Evolutionary conservation across 2,797 vertebrate genomes (phyloP), one percentile per base, ranked within the genome.

Genomic region (Limosa lapponica): DNA sequence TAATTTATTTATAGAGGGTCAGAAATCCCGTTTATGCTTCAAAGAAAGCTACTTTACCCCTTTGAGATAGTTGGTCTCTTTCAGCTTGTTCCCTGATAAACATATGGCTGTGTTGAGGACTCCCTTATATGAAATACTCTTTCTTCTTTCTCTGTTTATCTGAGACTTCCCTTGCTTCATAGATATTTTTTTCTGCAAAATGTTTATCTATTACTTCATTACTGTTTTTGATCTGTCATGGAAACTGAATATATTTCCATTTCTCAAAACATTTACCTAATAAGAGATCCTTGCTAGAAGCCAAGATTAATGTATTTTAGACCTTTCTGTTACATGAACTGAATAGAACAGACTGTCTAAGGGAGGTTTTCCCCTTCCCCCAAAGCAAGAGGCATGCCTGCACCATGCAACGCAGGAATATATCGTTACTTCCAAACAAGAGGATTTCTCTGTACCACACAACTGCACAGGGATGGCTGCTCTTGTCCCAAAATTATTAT

Each of bases 21-120:
- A 78, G 57, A 89, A 89, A 87, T 92, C 16, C 16, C 1, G 3
- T 85, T 94, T 52, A 80, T 54, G 49, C 46, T 94, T 94, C 87
- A 78, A 73, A 89, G 13, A 87, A 89, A 85, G 20, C 28, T 49
- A 7, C 8, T 77, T 78, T 89, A 49, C 17, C 27, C 32, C 13
- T 67, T 75, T 64, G 55, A 95, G 71, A 65, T 24, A 59, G 30
- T 41, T 57, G 9, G 9, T 67, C 25, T 82, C 54, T 94, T 87
- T 87, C 74, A 87, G 61, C 24, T 52, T 52, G 4, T 74, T 92
- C 27, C 6, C 37, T 87, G 52, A 93, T 83, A 87, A 93, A 87
- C 49, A 73, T 64, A 48, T 2, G 30, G 18, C 30, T 91, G 32
- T 30, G 6, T 41, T 67, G 54, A 81, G 41, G 19, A 32, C 18